These are phyloP conservation scores for Drosophila paranaensis DNA, from an alignment of 2,888 invertebrate genomes.

Conservation along the genomic window DNA sequence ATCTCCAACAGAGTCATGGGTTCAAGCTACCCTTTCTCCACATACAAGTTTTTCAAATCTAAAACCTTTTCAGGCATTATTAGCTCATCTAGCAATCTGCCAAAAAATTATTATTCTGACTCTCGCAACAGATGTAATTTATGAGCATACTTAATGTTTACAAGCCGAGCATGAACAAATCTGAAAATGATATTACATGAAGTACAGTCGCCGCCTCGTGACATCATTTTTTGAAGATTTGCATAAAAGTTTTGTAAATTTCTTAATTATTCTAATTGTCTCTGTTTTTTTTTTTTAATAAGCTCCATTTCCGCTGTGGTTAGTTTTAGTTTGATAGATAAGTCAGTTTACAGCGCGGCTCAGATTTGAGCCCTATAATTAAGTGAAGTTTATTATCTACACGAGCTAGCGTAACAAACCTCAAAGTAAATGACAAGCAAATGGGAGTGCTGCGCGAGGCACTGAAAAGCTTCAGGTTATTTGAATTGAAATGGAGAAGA, in stretches of 20 bases:
- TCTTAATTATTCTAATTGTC: constrained; percentile 44
- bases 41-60: background rate
- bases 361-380: constrained; percentile 42
- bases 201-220: background rate
- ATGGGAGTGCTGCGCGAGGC: constrained; percentile 22
- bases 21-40: background rate
- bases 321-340: constrained; percentile 32
- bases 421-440: constrained; percentile 32
- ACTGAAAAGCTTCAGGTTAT: background rate
- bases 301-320: constrained; percentile 49
- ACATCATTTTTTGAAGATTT: constrained; percentile 20
- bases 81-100: background rate
- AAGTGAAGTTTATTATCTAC: constrained; percentile 33
- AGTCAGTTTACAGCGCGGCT: constrained; percentile 7
- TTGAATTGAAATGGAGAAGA: background rate
- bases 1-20: too few species aligned
- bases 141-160: background rate
- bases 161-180: background rate
- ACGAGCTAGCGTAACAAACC: constrained; percentile 60
- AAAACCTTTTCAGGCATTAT: background rate
- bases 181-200: background rate
- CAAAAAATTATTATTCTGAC: background rate
- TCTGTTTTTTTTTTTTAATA: constrained; percentile 6
- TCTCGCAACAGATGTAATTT: background rate
- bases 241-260: constrained; percentile 5